Conservation (phyloP, 2,113 vertebrate species). For the Anoplopoma fimbria region DNA sequence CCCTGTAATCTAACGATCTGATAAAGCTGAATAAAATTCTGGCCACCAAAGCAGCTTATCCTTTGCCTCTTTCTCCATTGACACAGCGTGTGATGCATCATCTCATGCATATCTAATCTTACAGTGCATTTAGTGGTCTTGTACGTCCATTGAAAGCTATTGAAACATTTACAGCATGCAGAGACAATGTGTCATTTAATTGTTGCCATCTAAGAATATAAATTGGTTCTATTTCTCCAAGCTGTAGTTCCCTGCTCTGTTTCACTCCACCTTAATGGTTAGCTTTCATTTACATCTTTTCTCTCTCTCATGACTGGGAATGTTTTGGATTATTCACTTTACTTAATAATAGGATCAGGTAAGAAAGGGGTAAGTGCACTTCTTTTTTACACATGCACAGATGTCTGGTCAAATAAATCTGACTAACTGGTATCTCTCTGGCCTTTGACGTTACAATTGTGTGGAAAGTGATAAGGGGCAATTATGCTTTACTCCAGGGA, state of each 20-base stretch:
- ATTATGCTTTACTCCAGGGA: slow-evolving; percentile 1
- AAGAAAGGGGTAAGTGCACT: not conserved
- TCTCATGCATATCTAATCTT: not conserved
- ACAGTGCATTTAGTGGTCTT: not conserved
- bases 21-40: too few relatives aligned
- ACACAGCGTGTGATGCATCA: too few relatives aligned
- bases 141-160: not conserved
- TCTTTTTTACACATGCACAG: not conserved
- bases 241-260: not conserved
- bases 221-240: not conserved
- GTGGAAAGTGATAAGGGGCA: not conserved
- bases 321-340: not conserved
- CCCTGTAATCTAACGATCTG: too few relatives aligned
- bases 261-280: not conserved
- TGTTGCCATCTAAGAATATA: not conserved
- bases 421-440: not conserved
- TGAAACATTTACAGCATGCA: not conserved
- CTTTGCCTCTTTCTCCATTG: too few relatives aligned
- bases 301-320: not conserved
- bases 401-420: not conserved
- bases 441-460: slow-evolving; percentile 11
- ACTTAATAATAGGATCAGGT: not conserved
- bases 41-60: too few relatives aligned
- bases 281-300: not conserved
- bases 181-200: not conserved